Evolutionary conservation across 2,888 invertebrate species (phyloP).

Genomic region (Drosophila anceps): DNA sequence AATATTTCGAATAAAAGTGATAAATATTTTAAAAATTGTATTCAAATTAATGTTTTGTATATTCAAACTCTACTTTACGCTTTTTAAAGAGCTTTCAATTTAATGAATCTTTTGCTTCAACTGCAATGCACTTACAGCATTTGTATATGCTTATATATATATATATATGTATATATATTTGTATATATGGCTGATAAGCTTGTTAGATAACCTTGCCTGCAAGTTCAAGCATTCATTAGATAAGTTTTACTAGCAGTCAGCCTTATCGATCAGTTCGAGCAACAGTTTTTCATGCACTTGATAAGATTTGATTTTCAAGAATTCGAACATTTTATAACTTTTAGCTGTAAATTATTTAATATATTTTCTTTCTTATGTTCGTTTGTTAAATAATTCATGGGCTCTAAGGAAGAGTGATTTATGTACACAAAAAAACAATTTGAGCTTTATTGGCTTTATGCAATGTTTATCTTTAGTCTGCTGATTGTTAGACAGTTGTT

Average conservation of each 20-base stretch:
- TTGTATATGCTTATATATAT: not conserved
- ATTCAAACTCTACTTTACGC: not conserved
- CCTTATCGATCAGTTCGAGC: slow-evolving; percentile 6
- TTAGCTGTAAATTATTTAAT: not conserved
- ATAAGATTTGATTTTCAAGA: not conserved
- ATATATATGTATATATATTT: not conserved
- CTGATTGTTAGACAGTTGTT: not conserved
- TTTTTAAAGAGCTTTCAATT: not conserved
- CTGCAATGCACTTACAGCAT: not conserved
- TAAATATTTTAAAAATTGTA: not conserved
- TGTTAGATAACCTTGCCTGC: slow-evolving; percentile 23
- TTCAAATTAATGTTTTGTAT: not conserved
- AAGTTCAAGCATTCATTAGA: slow-evolving; percentile 14
- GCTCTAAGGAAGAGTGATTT: not conserved
- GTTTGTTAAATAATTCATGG: not conserved
- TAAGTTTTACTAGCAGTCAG: not conserved
- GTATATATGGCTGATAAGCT: slow-evolving; percentile 6
- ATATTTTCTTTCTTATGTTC: not conserved
- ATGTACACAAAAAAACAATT: not conserved
- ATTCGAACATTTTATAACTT: not conserved
- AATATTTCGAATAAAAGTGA: not conserved
- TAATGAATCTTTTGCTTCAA: not conserved
- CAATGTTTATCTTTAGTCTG: too few species aligned
- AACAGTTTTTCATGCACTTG: not conserved
- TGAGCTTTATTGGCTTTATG: too few species aligned